Evolutionary conservation across 2,888 invertebrate genomes (phyloP).

Genomic region (Kuschelorhynchus macadamiae): DNA sequence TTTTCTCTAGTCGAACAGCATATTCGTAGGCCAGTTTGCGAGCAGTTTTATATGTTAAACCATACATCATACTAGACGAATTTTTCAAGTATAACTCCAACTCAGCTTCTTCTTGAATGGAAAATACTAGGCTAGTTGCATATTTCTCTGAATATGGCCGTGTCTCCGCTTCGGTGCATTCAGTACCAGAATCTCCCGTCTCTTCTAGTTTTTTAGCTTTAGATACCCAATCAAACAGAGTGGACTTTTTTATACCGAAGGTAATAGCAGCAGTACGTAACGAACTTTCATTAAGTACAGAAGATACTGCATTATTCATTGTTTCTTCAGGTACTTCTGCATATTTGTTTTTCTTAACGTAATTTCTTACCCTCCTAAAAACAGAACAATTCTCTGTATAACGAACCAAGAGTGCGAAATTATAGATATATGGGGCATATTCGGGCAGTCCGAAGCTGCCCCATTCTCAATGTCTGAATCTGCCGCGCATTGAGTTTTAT

Average conservation of each 20-base stretch:
- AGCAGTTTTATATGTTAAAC: background rate
- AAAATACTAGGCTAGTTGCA: conserved; percentile 26
- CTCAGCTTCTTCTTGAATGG: conserved; percentile 14
- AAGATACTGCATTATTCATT: too few species aligned
- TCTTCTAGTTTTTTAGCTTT: conserved; percentile 6
- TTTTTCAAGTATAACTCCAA: conserved; percentile 27
- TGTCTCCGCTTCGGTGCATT: conserved; percentile 2
- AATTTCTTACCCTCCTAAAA: conserved; percentile 6
- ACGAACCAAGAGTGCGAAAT: too few species aligned
- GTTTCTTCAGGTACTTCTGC: too few species aligned
- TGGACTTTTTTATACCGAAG: conserved; percentile 27
- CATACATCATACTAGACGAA: conserved; percentile 18
- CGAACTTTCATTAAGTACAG: too few species aligned
- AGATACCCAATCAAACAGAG: conserved; percentile 5
- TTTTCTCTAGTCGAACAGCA: conserved; percentile 17
- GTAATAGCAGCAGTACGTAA: conserved; percentile 10
- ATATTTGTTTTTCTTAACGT: conserved; percentile 5
- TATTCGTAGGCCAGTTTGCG: conserved; percentile 20
- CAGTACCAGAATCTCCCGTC: conserved; percentile 23
- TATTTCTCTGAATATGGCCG: background rate
- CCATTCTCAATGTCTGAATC: conserved; percentile 22
- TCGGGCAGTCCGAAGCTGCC: conserved; percentile 24
- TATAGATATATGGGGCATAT: conserved; percentile 21
- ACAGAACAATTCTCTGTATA: too few species aligned
- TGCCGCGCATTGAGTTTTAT: conserved; percentile 23